phyloP scores from a whole-genome alignment of 2,797 vertebrate species.

The Oreochromis mossambicus region DNA sequence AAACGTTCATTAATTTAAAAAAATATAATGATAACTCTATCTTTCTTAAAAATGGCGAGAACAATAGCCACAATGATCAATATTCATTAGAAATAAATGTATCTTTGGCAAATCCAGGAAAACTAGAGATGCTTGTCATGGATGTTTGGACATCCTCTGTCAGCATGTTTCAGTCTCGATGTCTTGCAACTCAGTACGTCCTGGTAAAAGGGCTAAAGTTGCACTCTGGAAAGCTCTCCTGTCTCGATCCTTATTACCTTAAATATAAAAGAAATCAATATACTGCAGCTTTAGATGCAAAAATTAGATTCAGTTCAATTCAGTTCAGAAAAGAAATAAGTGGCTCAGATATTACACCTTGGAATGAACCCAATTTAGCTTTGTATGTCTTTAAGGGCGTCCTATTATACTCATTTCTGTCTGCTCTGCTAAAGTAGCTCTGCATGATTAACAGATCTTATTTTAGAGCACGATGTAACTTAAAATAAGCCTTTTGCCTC shows the following conservation, averaged over 20 bases:
- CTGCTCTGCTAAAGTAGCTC: background rate
- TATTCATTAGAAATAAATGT: background rate
- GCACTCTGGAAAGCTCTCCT: rapidly evolving
- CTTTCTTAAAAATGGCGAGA: background rate
- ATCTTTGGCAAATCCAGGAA: background rate
- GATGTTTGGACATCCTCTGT: background rate
- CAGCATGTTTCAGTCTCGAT: background rate
- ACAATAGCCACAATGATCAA: background rate
- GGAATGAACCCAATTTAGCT: rapidly evolving
- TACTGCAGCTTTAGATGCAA: background rate
- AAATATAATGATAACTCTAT: background rate
- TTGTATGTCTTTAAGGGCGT: background rate
- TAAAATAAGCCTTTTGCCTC: background rate
- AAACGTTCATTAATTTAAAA: rapidly evolving
- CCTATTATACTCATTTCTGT: rapidly evolving
- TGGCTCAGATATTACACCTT: background rate
- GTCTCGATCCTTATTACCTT: background rate
- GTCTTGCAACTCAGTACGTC: background rate
- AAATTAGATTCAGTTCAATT: background rate
- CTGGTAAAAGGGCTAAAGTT: background rate
- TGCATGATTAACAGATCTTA: background rate
- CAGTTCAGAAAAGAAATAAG: background rate
- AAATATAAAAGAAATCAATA: background rate
- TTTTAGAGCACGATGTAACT: rapidly evolving
- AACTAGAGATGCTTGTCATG: background rate